Base-by-base conservation (phyloP, 2,797 vertebrate species). In the Enteromius radiatus region DNA sequence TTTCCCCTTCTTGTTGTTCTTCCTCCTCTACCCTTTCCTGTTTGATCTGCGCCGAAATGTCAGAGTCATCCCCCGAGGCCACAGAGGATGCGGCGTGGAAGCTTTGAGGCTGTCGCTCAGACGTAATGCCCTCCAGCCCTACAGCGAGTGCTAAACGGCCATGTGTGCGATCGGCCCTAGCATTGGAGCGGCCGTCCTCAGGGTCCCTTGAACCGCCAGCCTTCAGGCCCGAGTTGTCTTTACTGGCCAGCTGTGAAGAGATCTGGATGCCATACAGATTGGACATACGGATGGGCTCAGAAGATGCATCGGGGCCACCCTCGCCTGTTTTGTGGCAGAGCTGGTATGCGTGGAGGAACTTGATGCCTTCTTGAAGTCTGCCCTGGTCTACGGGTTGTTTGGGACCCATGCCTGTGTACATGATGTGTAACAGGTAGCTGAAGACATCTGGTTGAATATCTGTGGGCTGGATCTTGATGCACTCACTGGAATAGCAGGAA, bases 261-360 rank as follows among this genome's bases (percentile, higher is more conserved):
- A 99, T 99, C 94, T 99, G 98, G 86, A 99, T 99, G 63, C 98
- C 98, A 0, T 99, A 99, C n/a, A 99, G 86, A 92, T 99, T 99
- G 85, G 98, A 99, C 86, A 97, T 96, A 81, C 97, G 96, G 28
- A 96, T 92, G 0, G 92, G 82, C 83, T 98, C 97, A 0, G 95
- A 86, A 73, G 93, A 88, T 21, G 94, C 89, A 0, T 93, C 95
- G 0, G 92, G 90, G 10, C 94, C 92, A 64, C 93, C 93, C 83
- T 97, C 95, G 0, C 93, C 92, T 0, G 95, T 91, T 45, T 96
- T 95, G 43, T 93, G 94, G 83, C 96, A 96, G 84, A 98, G 95
- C 90, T 98, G 96, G 93, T 98, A 97, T 0, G 97, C 97, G 0
- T 99, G 97, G 36, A 99, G 96, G 88, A 99, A 98, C 88, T 96